These are phyloP conservation scores for Zosterops pallidus DNA, from an alignment of 2,113 vertebrate genomes.

Conservation along the genomic window DNA sequence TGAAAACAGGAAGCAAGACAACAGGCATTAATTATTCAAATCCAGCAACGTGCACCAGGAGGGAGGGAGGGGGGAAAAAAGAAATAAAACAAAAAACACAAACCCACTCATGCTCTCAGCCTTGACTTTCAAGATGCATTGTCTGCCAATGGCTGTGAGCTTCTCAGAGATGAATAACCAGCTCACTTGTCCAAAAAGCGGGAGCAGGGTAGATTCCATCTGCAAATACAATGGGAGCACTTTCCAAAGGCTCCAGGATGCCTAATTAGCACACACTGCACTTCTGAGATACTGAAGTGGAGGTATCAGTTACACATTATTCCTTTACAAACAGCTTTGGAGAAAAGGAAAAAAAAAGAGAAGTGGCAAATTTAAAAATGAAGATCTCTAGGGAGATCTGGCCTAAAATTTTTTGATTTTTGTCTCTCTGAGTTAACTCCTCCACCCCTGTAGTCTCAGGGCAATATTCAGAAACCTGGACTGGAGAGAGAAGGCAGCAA, in stretches of 20 bases:
- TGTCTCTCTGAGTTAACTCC: background rate
- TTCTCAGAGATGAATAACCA: background rate
- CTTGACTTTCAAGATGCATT: background rate
- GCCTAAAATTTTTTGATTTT: background rate
- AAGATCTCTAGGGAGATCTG: background rate
- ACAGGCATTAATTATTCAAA: conserved; percentile 68
- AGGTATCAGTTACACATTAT: background rate
- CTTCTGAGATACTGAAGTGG: background rate
- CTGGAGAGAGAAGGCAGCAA: background rate
- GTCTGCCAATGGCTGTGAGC: background rate
- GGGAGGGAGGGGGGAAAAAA: background rate
- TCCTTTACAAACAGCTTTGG: background rate
- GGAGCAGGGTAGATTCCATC: background rate
- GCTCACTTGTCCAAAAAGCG: background rate
- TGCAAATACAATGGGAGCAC: background rate
- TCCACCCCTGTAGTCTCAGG: background rate
- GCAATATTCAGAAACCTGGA: background rate
- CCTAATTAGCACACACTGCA: conserved; percentile 19
- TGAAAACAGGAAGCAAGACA: conserved; percentile 64
- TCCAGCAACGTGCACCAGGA: background rate
- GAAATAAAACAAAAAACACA: background rate
- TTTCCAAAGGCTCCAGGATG: conserved; percentile 35
- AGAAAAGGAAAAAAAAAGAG: background rate
- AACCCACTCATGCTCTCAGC: background rate
- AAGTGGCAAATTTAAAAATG: background rate